phyloP scores from a whole-genome alignment of 2,888 invertebrate species.

The Acanthosepion esculentum region DNA sequence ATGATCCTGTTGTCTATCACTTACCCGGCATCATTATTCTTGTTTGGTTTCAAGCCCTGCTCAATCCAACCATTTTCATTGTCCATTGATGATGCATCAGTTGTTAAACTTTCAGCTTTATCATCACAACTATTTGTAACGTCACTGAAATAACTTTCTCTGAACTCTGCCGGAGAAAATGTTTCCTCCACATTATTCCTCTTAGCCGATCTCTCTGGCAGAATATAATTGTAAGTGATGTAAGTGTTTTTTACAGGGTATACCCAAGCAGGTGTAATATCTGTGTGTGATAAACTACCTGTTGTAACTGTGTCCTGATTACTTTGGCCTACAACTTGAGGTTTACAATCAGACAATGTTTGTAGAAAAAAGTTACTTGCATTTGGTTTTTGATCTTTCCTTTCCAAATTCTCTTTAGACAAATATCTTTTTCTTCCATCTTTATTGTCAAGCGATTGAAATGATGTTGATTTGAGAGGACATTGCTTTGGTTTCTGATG shows the following conservation, averaged over 20 bases:
- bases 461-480: background rate
- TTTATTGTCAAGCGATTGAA: background rate
- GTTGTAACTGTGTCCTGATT: background rate
- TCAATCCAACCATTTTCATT: background rate
- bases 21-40: background rate
- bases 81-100: background rate
- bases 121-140: background rate
- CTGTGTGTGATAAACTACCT: background rate
- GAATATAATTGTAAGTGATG: slow-evolving; percentile 41
- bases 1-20: background rate
- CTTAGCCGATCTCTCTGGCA: background rate
- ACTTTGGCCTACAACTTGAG: background rate
- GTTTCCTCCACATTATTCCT: background rate
- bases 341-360: background rate
- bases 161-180: background rate
- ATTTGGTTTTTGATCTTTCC: background rate
- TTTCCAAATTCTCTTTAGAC: background rate
- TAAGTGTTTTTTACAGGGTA: slow-evolving; percentile 18
- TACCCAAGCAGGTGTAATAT: background rate
- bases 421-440: background rate
- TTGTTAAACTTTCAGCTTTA: background rate
- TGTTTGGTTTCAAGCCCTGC: background rate
- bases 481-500: background rate
- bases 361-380: background rate
- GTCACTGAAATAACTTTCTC: background rate